phyloP scores from a whole-genome alignment of 2,113 vertebrate genomes.

The Malurus cyaneus region DNA sequence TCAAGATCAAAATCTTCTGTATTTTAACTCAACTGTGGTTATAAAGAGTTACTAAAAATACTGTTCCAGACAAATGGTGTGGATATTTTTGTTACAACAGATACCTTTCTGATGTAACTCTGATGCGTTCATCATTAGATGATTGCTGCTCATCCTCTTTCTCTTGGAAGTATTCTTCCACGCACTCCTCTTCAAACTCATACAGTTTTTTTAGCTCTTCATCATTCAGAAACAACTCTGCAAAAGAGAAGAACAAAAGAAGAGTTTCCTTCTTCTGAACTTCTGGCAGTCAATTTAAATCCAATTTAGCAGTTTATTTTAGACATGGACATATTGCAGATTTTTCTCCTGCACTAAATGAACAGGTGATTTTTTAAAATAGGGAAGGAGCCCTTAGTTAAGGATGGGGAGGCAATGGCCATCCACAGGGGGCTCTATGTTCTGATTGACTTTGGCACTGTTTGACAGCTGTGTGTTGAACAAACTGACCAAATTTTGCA shows the following conservation, averaged over 20 bases:
- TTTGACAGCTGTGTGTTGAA: neutral
- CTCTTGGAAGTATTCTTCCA: constrained; percentile 93
- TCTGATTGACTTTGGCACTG: neutral
- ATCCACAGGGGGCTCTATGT: neutral
- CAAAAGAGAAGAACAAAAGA: neutral
- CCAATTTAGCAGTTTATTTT: neutral
- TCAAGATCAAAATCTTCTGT: neutral
- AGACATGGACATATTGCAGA: neutral
- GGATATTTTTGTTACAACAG: neutral
- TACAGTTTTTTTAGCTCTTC: constrained; percentile 92
- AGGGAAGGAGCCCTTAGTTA: neutral
- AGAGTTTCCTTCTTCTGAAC: neutral
- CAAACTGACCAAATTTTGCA: neutral
- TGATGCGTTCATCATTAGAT: constrained; percentile 92
- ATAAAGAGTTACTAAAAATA: neutral
- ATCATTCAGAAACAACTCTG: constrained; percentile 91
- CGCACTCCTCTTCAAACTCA: constrained; percentile 96
- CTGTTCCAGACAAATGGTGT: neutral
- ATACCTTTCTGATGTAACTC: constrained; percentile 94
- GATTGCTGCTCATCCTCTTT: constrained; percentile 93
- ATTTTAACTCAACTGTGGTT: neutral
- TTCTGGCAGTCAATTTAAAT: neutral
- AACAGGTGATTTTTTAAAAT: neutral
- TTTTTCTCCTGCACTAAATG: neutral
- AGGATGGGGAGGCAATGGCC: neutral